phyloP scores from a whole-genome alignment of 2,113 vertebrate species.

The Calyptommatus sinebrachiatus region DNA sequence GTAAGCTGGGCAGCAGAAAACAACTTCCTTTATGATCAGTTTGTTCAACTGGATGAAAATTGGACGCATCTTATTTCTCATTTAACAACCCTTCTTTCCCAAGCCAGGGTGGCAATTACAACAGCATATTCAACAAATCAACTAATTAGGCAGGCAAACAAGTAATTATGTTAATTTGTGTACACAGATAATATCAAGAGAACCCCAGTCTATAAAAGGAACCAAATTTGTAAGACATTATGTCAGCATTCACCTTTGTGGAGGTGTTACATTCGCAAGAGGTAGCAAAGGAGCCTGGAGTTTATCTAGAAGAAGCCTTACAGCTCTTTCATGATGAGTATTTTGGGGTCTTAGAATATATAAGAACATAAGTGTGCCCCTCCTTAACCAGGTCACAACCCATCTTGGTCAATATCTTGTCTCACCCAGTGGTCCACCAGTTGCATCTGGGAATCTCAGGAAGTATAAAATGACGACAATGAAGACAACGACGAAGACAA shows the following conservation, averaged over 20 bases:
- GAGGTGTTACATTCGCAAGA: too few species aligned
- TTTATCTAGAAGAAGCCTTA: background rate
- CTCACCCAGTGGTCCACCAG: too few species aligned
- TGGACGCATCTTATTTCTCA: background rate
- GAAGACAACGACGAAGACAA: too few species aligned
- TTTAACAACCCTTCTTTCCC: background rate
- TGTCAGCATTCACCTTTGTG: background rate
- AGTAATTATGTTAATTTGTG: slow-evolving; percentile 28
- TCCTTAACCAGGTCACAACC: too few species aligned
- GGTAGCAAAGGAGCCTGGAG: background rate
- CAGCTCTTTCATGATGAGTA: background rate
- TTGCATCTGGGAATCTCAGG: too few species aligned
- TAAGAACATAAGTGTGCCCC: too few species aligned
- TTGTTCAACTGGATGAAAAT: background rate
- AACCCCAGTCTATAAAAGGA: background rate
- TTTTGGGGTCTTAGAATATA: background rate
- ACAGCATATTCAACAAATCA: slow-evolving; percentile 5
- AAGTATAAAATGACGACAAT: too few species aligned
- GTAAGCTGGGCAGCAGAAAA: too few species aligned
- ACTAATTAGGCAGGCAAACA: slow-evolving; percentile 5
- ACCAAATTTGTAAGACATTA: background rate
- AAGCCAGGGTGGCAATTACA: slow-evolving; percentile 1
- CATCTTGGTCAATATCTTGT: too few species aligned
- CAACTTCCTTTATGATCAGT: too few species aligned
- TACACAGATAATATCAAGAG: background rate